Base-by-base conservation (phyloP, 2,113 vertebrate genomes). In the Rhegmatorhina hoffmannsi region DNA sequence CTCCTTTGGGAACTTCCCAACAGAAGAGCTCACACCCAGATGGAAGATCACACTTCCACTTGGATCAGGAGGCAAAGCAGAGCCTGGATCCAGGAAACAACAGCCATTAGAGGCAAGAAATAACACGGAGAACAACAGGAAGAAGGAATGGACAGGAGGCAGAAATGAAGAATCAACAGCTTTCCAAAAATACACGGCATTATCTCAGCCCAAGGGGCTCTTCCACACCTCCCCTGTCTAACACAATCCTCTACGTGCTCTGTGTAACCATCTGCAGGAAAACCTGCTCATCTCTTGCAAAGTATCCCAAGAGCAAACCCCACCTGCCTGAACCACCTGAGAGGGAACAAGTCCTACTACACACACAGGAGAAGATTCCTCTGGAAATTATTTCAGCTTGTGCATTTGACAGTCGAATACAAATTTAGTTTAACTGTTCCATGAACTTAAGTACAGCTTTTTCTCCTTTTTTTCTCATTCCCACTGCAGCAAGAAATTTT, bases 101-200 rank as follows among this genome's bases (percentile, higher is more conserved):
- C 31, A 46, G 36, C 62, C 36, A 25, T 11, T 12, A 63, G 40
- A 94, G 31, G 52, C 84, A 75, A 92, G n/a, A 87, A 94, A 77
- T 19, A 43, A 68, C 47, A 76, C 25, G 23, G 58, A 44, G 33
- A 88, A 77, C 63, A 93, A 86, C 66, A 93, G 74, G 72, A 84
- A 89, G 86, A 77, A 82, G 63, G 64, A 82, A 81, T 0, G n/a
- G 89, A 58, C 81, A 78, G 66, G 44, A 95, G 86, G 84, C 62
- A 60, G 84, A 10, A 78, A 64, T 58, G 74, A 95, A 95, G 84
- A 89, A 92, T 64, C 28, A 36, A 44, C 17, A 72, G 74, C 62
- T 60, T 79, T 91, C 77, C 80, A 91, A 84, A 95, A 96, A 92
- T 49, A 82, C 53, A 7, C 52, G 11, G 52, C 81, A 29, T 92